Evolutionary conservation across 2,797 vertebrate species (phyloP).

Genomic region (Tachyglossus aculeatus): DNA sequence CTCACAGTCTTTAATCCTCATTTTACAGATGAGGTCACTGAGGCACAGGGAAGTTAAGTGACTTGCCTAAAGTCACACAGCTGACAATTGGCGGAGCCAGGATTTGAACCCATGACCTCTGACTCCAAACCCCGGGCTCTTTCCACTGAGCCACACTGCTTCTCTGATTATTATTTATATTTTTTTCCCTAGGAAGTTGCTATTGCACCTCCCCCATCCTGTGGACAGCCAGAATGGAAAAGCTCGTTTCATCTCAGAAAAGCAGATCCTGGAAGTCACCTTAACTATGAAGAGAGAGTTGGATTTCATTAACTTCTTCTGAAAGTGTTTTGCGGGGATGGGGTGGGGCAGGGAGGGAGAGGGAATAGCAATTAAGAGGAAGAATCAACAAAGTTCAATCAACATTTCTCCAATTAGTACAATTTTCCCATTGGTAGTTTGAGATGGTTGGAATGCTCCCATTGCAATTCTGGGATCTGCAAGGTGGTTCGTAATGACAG

Average conservation of each 20-base stretch:
- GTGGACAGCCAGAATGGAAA: slow-evolving; percentile 80
- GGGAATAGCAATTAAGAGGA: background rate
- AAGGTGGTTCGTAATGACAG: too few relatives aligned
- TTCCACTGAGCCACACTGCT: too few relatives aligned
- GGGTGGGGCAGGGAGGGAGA: background rate
- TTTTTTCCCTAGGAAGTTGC: slow-evolving; percentile 82
- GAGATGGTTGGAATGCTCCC: background rate
- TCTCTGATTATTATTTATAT: background rate
- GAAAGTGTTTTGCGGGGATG: slow-evolving; percentile 41
- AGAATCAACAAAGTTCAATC: background rate
- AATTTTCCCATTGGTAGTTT: slow-evolving; percentile 8
- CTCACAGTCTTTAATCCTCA: too few relatives aligned
- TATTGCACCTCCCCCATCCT: slow-evolving; percentile 86
- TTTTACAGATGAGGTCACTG: too few relatives aligned
- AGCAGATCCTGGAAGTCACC: slow-evolving; percentile 85
- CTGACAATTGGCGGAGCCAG: too few relatives aligned
- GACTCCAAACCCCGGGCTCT: too few relatives aligned
- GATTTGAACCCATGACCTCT: too few relatives aligned
- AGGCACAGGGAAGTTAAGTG: too few relatives aligned
- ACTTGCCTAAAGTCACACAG: too few relatives aligned
- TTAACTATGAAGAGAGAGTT: slow-evolving; percentile 79
- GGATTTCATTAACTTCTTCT: slow-evolving; percentile 79
- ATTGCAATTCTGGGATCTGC: slow-evolving; percentile 15
- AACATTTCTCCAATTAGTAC: slow-evolving; percentile 5
- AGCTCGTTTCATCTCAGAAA: slow-evolving; percentile 82